Evolutionary conservation across 2,113 vertebrate genomes (phyloP).

Genomic region (Trematocara marginatum): DNA sequence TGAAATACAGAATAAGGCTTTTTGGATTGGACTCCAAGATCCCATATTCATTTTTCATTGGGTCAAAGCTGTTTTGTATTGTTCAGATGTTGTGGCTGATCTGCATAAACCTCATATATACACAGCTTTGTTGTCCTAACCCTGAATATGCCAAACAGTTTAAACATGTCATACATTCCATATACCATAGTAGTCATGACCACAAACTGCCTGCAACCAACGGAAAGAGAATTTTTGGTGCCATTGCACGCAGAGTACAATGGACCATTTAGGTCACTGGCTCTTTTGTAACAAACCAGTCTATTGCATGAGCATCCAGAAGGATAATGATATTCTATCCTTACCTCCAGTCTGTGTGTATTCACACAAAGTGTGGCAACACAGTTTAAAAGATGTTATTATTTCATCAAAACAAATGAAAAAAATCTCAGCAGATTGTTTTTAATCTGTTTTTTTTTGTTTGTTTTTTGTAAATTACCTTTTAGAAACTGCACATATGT

Average conservation of each 20-base stretch:
- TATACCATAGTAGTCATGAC: not conserved
- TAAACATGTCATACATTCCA: not conserved
- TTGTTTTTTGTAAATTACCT: not conserved
- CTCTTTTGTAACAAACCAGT: not conserved
- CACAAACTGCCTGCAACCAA: not conserved
- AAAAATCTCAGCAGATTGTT: not conserved
- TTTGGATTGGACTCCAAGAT: not conserved
- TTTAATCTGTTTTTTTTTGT: fast-evolving
- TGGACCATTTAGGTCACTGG: not conserved
- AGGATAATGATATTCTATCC: not conserved
- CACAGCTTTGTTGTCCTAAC: not conserved
- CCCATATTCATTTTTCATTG: not conserved
- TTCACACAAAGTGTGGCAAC: not conserved
- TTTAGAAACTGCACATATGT: not conserved
- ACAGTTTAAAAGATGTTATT: not conserved
- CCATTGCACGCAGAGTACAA: not conserved
- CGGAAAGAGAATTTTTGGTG: not conserved
- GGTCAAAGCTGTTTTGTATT: not conserved
- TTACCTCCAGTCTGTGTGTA: not conserved
- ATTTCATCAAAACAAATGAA: not conserved
- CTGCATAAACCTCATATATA: not conserved
- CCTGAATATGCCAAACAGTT: not conserved
- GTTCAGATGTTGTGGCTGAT: not conserved
- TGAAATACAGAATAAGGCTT: not conserved
- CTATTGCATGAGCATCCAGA: not conserved